Conservation (phyloP, 2,888 invertebrate species). For the Xanthorhoe designata region DNA sequence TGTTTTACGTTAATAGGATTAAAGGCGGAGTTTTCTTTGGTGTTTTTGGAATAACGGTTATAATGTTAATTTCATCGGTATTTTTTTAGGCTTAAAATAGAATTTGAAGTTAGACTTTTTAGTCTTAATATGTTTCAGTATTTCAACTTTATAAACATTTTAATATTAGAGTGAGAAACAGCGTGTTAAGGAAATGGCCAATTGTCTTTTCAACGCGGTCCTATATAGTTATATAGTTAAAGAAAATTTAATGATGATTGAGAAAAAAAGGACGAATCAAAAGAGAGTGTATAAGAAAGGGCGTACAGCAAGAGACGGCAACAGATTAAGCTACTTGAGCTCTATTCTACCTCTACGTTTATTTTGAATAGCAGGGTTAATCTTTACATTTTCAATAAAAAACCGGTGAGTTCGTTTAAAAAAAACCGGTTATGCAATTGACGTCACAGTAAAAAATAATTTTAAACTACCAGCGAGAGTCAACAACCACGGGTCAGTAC, state of each 20-base stretch:
- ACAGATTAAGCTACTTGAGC: too few relatives aligned
- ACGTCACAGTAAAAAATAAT: constrained; percentile 11
- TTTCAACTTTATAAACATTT: too few relatives aligned
- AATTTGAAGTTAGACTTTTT: neutral
- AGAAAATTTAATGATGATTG: too few relatives aligned
- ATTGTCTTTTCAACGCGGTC: too few relatives aligned
- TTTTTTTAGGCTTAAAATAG: neutral
- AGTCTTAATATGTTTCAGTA: too few relatives aligned
- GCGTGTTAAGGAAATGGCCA: too few relatives aligned
- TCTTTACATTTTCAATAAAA: neutral
- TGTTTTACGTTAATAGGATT: constrained; percentile 21
- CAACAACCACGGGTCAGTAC: constrained; percentile 33
- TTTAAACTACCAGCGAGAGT: constrained; percentile 12
- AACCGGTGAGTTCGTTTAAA: neutral
- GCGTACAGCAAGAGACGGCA: too few relatives aligned
- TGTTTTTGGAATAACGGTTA: constrained; percentile 21
- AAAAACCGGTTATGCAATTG: neutral
- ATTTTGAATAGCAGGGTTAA: neutral
- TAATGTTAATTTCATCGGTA: constrained; percentile 8
- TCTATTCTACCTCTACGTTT: too few relatives aligned
- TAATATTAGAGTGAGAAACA: too few relatives aligned
- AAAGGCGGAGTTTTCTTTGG: constrained; percentile 25
- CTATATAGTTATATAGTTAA: too few relatives aligned
- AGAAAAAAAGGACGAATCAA: too few relatives aligned
- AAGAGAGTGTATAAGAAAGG: too few relatives aligned